These are phyloP conservation scores for Pempheris klunzingeri DNA, from an alignment of 2,797 vertebrate genomes.

Conservation along the genomic window DNA sequence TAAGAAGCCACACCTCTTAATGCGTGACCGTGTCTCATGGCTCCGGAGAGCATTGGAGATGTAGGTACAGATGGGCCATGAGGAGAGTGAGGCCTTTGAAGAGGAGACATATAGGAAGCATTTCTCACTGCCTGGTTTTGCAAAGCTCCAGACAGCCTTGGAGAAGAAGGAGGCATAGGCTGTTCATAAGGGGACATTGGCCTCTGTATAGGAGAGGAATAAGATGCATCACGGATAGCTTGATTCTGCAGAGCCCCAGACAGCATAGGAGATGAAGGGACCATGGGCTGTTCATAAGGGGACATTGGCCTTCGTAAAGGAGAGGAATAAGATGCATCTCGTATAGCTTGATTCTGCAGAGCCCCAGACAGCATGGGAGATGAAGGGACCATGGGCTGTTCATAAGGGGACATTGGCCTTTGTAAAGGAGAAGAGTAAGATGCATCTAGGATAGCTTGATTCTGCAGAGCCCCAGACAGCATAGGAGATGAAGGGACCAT, in stretches of 20 bases:
- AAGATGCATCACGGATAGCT: conserved; percentile 59
- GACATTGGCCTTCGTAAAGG: conserved; percentile 63
- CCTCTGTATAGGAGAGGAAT: conserved; percentile 61
- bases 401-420: conserved; percentile 36
- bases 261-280: conserved; percentile 63
- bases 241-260: conserved; percentile 72
- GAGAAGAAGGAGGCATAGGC: conserved; percentile 71
- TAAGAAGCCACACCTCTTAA: conserved; percentile 76
- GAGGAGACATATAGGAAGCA: conserved; percentile 71
- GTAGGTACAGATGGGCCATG: conserved; percentile 73
- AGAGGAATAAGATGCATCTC: conserved; percentile 56
- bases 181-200: conserved; percentile 60
- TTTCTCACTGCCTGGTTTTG: conserved; percentile 76
- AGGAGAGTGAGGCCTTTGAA: conserved; percentile 73
- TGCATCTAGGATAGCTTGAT: conserved; percentile 66
- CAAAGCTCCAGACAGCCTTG: conserved; percentile 77
- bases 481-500: conserved; percentile 61
- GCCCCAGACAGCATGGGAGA: conserved; percentile 56
- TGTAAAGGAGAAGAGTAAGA: conserved; percentile 46
- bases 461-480: conserved; percentile 70
- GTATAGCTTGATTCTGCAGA: conserved; percentile 66
- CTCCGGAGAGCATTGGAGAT: conserved; percentile 80
- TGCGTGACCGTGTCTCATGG: conserved; percentile 77
- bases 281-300: conserved; percentile 57
- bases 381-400: conserved; percentile 32